Evolutionary conservation across 1,140 invertebrate species (phyloP), one percentile per base, ranked within the genome.

Genomic region (Anoplophora glabripennis): DNA sequence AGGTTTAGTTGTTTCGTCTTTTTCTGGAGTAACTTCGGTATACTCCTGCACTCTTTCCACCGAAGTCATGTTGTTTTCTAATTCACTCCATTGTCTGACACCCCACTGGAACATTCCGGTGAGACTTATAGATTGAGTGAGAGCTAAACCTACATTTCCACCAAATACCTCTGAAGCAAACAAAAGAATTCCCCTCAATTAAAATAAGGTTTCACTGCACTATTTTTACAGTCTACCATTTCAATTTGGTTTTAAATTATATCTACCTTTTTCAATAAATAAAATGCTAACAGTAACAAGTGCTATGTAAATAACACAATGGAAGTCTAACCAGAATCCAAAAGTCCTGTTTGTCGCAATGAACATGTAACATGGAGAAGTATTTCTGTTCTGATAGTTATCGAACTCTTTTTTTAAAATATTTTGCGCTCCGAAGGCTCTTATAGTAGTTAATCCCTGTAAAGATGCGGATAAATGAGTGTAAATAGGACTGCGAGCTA

Each of bases 61-160:
- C 12, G 83, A 90, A 1, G 89, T 93, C 89, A 94, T 93, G 72
- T 93, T 84, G 69, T 89, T 90, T 66, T 89, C 87, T 3, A 89
- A 75, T 69, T 91, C 87, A 0, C 92, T 89, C n/a, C 88, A 90
- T 67, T 95, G 92, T 48, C 92, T 75, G 77, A 94, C 86, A 4
- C 88, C 89, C 85, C 87, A 93, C 70, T 93, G 91, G 52, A 92
- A 86, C 79, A 89, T 86, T 3, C 87, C 86, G 14, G 87, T 86
- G 44, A 94, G 73, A 0, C 83, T 79, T 35, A 92, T 84, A 3
- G 84, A 84, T 67, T 92, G 90, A 0, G 89, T 86, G 48, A 94
- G 85, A 0, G 88, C 86, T 41, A 94, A 65, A n/a, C 90, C 91
- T 8, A 92, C 88, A 62, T 85, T 84, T 4, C 42, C 38, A 4